Evolutionary conservation across 2,113 vertebrate genomes (phyloP).

Genomic region (Galemys pyrenaicus): DNA sequence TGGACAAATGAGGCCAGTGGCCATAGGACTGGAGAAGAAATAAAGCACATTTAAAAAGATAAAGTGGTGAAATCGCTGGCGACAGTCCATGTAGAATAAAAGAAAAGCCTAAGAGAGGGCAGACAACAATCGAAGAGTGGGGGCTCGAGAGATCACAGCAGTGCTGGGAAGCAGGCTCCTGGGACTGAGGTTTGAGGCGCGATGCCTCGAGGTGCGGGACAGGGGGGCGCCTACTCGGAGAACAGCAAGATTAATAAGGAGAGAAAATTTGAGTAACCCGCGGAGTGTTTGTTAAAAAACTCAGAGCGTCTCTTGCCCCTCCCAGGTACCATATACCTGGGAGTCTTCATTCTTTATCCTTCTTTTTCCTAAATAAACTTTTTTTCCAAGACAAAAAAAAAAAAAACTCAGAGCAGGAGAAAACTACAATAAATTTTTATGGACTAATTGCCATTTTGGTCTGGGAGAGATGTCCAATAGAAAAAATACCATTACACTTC

Average conservation of each 20-base stretch:
- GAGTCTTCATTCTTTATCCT: no score
- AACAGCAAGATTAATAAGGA: neutral
- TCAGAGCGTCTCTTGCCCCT: no score
- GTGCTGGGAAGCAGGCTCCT: neutral
- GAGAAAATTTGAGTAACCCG: neutral
- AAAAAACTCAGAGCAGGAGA: neutral
- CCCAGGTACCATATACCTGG: no score
- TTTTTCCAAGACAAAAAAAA: no score
- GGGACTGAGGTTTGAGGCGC: neutral
- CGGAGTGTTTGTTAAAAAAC: fast-evolving
- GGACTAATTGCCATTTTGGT: neutral
- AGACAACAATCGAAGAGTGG: neutral
- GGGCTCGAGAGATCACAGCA: neutral
- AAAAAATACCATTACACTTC: neutral
- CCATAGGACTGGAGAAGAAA: neutral
- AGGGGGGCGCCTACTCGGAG: neutral
- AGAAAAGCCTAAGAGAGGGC: neutral
- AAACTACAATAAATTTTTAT: neutral
- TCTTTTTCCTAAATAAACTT: no score
- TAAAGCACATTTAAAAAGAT: neutral
- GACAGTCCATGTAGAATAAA: neutral
- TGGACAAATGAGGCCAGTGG: neutral
- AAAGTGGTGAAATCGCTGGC: neutral
- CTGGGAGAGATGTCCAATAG: neutral
- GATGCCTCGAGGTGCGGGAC: neutral